Base-by-base conservation (phyloP, 2,888 invertebrate species). In the Drosophila barbarae region DNA sequence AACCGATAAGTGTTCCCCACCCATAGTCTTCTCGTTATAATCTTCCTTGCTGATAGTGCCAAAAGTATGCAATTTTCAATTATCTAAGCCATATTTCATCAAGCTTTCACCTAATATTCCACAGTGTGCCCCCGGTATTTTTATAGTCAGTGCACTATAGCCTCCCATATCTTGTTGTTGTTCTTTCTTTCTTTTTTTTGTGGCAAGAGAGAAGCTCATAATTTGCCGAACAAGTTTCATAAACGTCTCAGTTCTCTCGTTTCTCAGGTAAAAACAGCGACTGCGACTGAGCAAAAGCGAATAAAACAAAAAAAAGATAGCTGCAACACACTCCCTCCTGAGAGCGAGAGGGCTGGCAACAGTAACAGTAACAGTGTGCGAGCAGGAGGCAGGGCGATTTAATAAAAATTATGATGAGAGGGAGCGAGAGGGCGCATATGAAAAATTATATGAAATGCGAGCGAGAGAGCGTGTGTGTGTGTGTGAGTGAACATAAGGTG, bases 321-420 rank as follows among this genome's bases (percentile, higher is more conserved):
- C 30, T 46, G 30, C 44, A 28, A 18, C 28, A 6, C 30, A 47
- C 46, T 47, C 46, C 46, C 46, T 47, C 46, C 13, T n/a, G 52
- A 28, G 75, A 73, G 59, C 39, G 67, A 64, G 60, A 64, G 71
- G 39, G 64, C 47, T 74, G 76, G 85, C 81, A 81, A 85, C 81
- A 84, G 81, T 76, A 81, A 83, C 80, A 80, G 79, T 77, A 73
- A 74, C 77, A 60, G 57, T 7, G 60, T 57, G 49, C 51, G 30
- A 77, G 74, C 69, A 54, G 63, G 74, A 67, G 54, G 67, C 64
- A 41, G 71, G 64, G 61, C 53, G 69, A 78, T 85, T 84, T 84
- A 83, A 85, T 84, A 83, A 85, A 83, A 85, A 85, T 85, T 85
- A 83, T 84, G 85, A 85, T 81, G 82, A 85, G 81, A 82, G 76